Evolutionary conservation across 2,113 vertebrate species (phyloP).

Genomic region (Colius striatus): DNA sequence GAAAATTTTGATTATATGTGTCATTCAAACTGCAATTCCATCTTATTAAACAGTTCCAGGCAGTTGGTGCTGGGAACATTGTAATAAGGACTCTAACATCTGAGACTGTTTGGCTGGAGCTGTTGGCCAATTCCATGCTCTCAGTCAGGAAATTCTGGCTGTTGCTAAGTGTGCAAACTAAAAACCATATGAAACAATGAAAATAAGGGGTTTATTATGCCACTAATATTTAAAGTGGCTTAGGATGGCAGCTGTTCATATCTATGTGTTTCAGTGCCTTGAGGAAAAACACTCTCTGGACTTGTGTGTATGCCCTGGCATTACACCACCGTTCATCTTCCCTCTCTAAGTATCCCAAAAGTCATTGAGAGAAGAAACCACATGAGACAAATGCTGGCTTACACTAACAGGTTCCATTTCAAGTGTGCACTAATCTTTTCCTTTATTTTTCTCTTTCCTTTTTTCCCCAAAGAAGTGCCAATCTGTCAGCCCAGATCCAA

Average conservation of each 20-base stretch:
- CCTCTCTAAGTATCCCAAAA: background rate
- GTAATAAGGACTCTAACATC: conserved; percentile 4
- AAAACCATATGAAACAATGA: background rate
- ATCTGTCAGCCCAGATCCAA: background rate
- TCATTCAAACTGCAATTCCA: conserved; percentile 47
- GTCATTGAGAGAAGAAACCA: background rate
- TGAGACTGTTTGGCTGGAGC: conserved; percentile 29
- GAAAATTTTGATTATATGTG: conserved; percentile 53
- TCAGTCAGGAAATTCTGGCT: conserved; percentile 26
- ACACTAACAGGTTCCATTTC: background rate
- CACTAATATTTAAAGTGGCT: conserved; percentile 13
- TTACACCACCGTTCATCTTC: background rate
- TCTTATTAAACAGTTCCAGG: conserved; percentile 52
- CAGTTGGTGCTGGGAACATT: conserved; percentile 27
- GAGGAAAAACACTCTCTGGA: background rate
- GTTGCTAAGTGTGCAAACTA: background rate
- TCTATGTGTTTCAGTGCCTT: background rate
- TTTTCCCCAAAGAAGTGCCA: background rate
- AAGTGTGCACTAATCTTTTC: background rate
- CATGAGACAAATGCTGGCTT: background rate
- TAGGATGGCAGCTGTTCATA: background rate
- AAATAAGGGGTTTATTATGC: background rate
- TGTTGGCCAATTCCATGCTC: background rate
- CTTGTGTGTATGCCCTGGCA: background rate
- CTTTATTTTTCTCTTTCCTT: background rate